Base-by-base conservation (phyloP, 2,888 invertebrate species). In the Tridacna crocea region DNA sequence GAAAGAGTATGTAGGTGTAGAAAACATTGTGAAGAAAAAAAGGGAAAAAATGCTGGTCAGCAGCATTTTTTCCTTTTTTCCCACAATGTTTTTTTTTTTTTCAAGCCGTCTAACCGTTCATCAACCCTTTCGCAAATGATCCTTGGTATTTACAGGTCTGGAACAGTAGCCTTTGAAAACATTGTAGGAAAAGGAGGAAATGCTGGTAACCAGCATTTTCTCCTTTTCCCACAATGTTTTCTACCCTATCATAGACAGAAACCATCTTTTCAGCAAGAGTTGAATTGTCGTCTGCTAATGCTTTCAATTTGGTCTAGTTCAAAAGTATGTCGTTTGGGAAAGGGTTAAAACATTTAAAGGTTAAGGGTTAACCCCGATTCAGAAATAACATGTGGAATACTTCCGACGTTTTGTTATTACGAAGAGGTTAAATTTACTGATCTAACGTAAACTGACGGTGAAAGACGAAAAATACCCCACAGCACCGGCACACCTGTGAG, bases 371-470 rank as follows among this genome's bases (percentile, higher is more conserved):
- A 55, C 15, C 61, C 12, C 13, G 61, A 24, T 8, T 61, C 13
- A 24, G 26, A 22, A 48, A 61, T 22, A 74, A 12, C 83, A 83
- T 72, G 72, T 80, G 80, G 22, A 6, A 22, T 65, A 74, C 77
- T 72, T 83, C 83, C 76, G 65, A 63, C 47, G 63, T 80, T 74
- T 77, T 79, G 80, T 84, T 84, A 81, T 76, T 79, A 48, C 47
- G 75, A 65, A 73, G 76, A 80, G 84, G 80, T 84, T 84, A 84
- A 84, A 78, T 68, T 72, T 76, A 79, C 68, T 84, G 84, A 80
- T 84, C 80, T 81, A 84, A 84, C 73, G 72, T 84, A 84, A 84
- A 84, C 84, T 66, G 55, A 72, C 58, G 84, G 48, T 81, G 84
- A 84, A 27, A 81, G 80, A 84, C 74, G 63, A 27, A 65, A 72